Conservation (phyloP, 1,140 invertebrate species). For the Lucilia sericata region DNA sequence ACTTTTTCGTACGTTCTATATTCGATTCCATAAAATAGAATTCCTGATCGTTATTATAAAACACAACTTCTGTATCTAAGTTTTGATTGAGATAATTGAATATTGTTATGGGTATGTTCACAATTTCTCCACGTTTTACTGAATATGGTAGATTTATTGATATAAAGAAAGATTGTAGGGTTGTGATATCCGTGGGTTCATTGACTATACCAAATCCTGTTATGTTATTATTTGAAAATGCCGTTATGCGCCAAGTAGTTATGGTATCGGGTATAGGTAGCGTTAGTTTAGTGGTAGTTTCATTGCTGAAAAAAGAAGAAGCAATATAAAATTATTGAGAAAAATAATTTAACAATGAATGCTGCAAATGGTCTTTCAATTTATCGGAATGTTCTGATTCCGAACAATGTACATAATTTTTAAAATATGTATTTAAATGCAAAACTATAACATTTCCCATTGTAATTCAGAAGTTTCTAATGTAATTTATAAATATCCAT, state of each 20-base stretch:
- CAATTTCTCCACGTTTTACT: conserved; percentile 5
- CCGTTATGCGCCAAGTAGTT: background rate
- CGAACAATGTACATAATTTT: no score
- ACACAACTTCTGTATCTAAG: background rate
- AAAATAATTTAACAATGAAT: no score
- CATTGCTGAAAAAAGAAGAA: conserved; percentile 43
- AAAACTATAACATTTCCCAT: no score
- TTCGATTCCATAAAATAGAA: conserved; percentile 79
- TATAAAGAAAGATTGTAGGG: background rate
- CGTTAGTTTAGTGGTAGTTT: conserved; percentile 63
- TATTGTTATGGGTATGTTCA: background rate
- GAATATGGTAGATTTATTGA: background rate
- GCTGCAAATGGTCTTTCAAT: no score
- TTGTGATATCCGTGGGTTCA: background rate
- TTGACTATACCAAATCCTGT: background rate
- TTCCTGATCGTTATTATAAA: conserved; percentile 76
- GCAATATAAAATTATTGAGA: no score
- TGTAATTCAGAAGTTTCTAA: no score
- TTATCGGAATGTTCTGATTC: no score
- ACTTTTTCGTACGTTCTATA: background rate
- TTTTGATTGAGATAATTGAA: background rate
- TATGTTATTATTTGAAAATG: background rate
- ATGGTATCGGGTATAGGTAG: background rate
- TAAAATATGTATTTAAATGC: no score
- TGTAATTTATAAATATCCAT: no score